Conservation (phyloP, 2,888 invertebrate species). For the Romanomermis culicivorax region DNA sequence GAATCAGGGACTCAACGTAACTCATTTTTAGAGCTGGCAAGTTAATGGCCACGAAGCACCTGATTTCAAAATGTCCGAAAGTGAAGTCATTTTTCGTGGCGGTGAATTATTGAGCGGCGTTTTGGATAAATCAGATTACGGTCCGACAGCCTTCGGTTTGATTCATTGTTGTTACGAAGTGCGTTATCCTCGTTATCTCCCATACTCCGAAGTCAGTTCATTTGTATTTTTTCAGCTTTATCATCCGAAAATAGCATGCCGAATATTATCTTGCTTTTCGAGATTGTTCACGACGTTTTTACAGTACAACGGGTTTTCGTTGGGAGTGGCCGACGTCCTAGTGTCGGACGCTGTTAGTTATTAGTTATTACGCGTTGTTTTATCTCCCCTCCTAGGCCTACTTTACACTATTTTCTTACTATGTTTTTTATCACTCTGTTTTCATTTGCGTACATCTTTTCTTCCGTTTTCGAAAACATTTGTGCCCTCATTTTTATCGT, state of each 20-base stretch:
- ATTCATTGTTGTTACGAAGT: constrained; percentile 80
- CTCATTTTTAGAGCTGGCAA: constrained; percentile 24
- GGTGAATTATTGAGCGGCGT: constrained; percentile 71
- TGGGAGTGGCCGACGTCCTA: constrained; percentile 83
- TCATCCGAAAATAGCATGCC: constrained; percentile 60
- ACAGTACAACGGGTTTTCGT: constrained; percentile 66
- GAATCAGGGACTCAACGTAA: too few relatives aligned
- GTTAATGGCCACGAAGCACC: constrained; percentile 46
- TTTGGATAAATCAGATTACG: constrained; percentile 86
- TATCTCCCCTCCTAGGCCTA: too few relatives aligned
- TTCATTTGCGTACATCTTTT: too few relatives aligned
- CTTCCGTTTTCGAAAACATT: too few relatives aligned
- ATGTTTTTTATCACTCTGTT: too few relatives aligned
- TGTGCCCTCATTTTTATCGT: too few relatives aligned
- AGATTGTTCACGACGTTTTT: constrained; percentile 73
- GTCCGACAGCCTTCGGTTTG: constrained; percentile 77
- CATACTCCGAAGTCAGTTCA: too few relatives aligned
- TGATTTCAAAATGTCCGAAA: constrained; percentile 54
- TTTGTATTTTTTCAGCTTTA: constrained; percentile 53
- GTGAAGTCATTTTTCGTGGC: constrained; percentile 61
- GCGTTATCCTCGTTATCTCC: constrained; percentile 13
- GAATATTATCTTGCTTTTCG: constrained; percentile 64
- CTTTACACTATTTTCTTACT: too few relatives aligned
- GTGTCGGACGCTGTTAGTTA: constrained; percentile 38
- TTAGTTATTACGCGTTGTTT: neutral